These are phyloP conservation scores for Empidonax traillii DNA, from an alignment of 2,113 vertebrate species.

Conservation along the genomic window DNA sequence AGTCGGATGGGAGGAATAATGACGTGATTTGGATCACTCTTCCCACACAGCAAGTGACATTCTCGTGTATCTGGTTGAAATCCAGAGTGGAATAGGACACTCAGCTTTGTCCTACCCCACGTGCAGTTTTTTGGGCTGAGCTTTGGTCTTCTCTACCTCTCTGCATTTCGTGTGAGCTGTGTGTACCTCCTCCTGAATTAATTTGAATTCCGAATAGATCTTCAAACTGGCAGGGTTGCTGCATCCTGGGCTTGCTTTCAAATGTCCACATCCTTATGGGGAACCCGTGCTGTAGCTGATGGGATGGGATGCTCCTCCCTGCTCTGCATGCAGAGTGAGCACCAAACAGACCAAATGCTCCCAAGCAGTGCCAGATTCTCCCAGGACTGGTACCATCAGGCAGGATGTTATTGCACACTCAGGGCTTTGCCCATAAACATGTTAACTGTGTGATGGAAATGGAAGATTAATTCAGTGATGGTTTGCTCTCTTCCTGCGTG, in stretches of 20 bases:
- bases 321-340: background rate
- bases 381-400: background rate
- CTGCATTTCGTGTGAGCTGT: background rate
- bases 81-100: background rate
- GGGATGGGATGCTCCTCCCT: background rate
- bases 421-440: background rate
- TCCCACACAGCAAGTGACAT: background rate
- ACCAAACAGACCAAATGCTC: background rate
- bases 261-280: background rate
- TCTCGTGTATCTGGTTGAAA: background rate
- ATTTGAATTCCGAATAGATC: background rate
- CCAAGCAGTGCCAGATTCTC: background rate
- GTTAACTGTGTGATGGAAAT: background rate
- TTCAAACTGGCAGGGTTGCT: background rate
- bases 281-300: accelerated
- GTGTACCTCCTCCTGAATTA: background rate
- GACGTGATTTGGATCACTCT: background rate
- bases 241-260: background rate
- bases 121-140: background rate
- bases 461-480: background rate
- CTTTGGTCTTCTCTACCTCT: background rate
- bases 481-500: background rate
- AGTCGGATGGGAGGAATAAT: background rate
- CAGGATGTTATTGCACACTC: background rate
- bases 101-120: background rate